A percentile compares a stretch with the other conserved stretches of the same genome.
Evolutionary conservation across 2,113 vertebrate genomes (phyloP).

Genomic region (Salvelinus fontinalis): DNA sequence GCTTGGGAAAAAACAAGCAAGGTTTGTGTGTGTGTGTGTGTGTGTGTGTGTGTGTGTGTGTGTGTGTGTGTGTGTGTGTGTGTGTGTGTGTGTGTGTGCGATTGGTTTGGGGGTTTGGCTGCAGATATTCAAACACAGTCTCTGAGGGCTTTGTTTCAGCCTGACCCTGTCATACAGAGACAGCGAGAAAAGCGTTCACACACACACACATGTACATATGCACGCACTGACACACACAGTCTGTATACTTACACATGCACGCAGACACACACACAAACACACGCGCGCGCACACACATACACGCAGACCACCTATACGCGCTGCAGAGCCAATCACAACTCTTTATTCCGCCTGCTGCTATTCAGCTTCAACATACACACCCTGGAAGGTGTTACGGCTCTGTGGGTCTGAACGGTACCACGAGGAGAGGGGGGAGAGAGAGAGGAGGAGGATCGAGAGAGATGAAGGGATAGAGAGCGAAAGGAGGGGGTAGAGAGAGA

Average conservation of each 20-base stretch:
- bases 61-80: slow-evolving; percentile 3
- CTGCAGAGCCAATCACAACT: neutral
- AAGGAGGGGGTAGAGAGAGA: too few relatives aligned
- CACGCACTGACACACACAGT: too few relatives aligned
- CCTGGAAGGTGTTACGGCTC: neutral
- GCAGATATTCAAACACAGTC: slow-evolving; percentile 5
- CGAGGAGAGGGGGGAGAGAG: neutral
- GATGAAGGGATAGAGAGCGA: too few relatives aligned
- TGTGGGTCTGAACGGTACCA: neutral
- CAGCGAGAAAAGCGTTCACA: neutral
- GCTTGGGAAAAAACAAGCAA: slow-evolving; percentile 13
- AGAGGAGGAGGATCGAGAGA: too few relatives aligned
- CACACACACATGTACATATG: slow-evolving; percentile 9
- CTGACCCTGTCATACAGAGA: neutral
- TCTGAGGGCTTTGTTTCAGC: neutral
- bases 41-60: too few relatives aligned
- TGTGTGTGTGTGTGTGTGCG: neutral
- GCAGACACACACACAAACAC: slow-evolving; percentile 6
- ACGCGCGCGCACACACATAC: neutral
- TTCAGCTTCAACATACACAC: slow-evolving; percentile 21
- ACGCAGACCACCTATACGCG: slow-evolving; percentile 1
- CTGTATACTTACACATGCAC: neutral
- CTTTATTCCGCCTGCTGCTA: slow-evolving; percentile 21
- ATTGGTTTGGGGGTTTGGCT: slow-evolving; percentile 1
- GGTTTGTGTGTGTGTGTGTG: too few relatives aligned